These are phyloP conservation scores for Emydura subglobosa DNA, from an alignment of 2,113 vertebrate species.

Conservation along the genomic window DNA sequence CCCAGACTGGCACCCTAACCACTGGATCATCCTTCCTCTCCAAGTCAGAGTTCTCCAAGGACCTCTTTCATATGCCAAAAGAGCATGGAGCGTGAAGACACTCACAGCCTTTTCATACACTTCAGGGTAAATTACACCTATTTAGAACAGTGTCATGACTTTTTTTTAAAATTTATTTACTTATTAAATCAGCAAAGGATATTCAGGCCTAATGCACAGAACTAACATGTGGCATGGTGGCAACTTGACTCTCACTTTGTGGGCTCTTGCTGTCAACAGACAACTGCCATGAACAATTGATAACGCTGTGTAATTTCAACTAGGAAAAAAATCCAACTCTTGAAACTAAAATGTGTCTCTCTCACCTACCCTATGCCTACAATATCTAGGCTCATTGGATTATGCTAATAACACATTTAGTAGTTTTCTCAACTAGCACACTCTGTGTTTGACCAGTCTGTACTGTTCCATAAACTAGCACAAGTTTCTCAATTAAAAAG, in stretches of 20 bases:
- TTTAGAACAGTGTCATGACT: not conserved
- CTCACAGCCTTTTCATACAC: not conserved
- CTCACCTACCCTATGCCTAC: not conserved
- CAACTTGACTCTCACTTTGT: conserved; percentile 3
- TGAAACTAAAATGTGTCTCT: conserved; percentile 13
- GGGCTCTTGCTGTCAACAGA: conserved; percentile 19
- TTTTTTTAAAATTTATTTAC: not conserved
- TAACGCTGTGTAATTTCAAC: not conserved
- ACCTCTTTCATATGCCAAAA: fast-evolving
- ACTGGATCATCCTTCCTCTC: not conserved
- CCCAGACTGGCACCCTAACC: not conserved
- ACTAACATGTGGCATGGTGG: fast-evolving
- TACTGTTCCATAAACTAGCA: conserved; percentile 38
- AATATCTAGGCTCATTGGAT: conserved; percentile 42
- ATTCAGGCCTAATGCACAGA: not conserved
- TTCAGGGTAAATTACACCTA: not conserved
- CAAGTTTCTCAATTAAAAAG: conserved; percentile 55
- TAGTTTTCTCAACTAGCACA: conserved; percentile 26
- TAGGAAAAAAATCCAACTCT: not conserved
- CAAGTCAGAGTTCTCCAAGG: not conserved
- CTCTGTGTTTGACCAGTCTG: conserved; percentile 29
- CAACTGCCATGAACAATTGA: not conserved
- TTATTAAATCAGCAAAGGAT: not conserved
- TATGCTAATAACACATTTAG: conserved; percentile 55
- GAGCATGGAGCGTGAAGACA: not conserved